Percentiles rank a stretch among this genome's conserved stretches.
phyloP scores from a whole-genome alignment of 2,888 invertebrate genomes.

The Tortrix viridana region DNA sequence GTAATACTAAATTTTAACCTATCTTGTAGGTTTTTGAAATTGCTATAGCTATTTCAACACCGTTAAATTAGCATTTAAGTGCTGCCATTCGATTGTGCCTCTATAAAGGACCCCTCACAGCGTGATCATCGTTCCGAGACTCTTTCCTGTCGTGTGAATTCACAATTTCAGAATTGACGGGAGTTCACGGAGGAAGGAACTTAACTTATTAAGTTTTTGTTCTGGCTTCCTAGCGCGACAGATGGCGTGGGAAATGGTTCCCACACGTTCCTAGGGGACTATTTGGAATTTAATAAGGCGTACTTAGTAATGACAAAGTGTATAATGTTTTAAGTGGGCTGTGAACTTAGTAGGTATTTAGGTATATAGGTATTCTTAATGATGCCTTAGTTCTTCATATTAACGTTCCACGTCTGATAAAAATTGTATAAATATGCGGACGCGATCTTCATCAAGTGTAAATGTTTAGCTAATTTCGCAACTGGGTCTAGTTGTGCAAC shows the following conservation, averaged over 20 bases:
- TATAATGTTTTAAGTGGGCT: background rate
- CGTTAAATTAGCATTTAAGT: conserved; percentile 32
- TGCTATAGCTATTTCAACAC: background rate
- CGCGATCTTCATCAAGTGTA: conserved; percentile 12
- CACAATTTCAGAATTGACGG: background rate
- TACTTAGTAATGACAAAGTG: conserved; percentile 1
- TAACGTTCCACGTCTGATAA: background rate
- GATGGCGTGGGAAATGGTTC: conserved; percentile 44
- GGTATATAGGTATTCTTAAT: background rate
- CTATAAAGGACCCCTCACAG: conserved; percentile 39
- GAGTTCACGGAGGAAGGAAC: conserved; percentile 13
- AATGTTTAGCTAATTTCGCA: conserved; percentile 25
- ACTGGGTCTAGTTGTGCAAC: conserved; percentile 11
- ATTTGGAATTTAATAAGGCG: conserved; percentile 15
- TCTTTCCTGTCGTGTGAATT: conserved; percentile 46
- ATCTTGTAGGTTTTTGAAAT: no score
- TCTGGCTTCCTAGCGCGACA: conserved; percentile 56
- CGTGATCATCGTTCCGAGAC: conserved; percentile 46
- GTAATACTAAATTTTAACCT: no score
- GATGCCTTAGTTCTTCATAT: background rate
- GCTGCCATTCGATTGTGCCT: conserved; percentile 27
- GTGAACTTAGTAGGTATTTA: no score
- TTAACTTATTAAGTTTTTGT: conserved; percentile 62
- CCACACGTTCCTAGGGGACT: conserved; percentile 46
- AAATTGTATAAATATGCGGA: conserved; percentile 8